phyloP scores from a whole-genome alignment of 2,113 vertebrate species.

The Anarhynchus alexandrinus region DNA sequence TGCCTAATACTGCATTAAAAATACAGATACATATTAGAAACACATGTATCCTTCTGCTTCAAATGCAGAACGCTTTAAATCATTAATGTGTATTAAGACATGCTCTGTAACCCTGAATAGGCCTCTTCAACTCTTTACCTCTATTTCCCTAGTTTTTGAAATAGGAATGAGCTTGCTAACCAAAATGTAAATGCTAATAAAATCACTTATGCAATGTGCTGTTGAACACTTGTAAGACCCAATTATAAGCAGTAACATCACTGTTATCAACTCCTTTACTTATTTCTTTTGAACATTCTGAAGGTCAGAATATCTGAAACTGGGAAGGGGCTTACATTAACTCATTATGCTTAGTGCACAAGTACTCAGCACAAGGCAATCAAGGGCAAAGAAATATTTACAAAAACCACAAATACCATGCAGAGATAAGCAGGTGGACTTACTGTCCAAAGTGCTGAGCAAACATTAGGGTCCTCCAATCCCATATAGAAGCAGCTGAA shows the following conservation, averaged over 20 bases:
- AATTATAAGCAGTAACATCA: not conserved
- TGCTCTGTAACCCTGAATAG: not conserved
- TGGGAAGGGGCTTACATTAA: not conserved
- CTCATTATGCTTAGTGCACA: not conserved
- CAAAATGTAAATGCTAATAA: not conserved
- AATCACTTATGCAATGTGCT: not conserved
- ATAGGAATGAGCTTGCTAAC: not conserved
- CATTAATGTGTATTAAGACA: not conserved
- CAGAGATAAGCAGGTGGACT: not conserved
- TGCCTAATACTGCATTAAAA: not conserved
- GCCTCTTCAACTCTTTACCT: not conserved
- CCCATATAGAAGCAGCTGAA: not conserved
- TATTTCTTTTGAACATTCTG: not conserved
- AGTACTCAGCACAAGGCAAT: not conserved
- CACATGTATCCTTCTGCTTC: not conserved
- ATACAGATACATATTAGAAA: not conserved
- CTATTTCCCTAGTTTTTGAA: not conserved
- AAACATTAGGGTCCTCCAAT: not conserved
- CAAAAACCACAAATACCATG: not conserved
- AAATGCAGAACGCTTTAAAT: not conserved
- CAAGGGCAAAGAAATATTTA: constrained; percentile 17
- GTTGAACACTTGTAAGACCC: not conserved
- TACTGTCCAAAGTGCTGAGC: not conserved
- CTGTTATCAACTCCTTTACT: not conserved
- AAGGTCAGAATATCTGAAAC: not conserved